Percentiles rank a stretch among this genome's conserved stretches.
phyloP scores from a whole-genome alignment of 2,888 invertebrate species.

The Patella caerulea region DNA sequence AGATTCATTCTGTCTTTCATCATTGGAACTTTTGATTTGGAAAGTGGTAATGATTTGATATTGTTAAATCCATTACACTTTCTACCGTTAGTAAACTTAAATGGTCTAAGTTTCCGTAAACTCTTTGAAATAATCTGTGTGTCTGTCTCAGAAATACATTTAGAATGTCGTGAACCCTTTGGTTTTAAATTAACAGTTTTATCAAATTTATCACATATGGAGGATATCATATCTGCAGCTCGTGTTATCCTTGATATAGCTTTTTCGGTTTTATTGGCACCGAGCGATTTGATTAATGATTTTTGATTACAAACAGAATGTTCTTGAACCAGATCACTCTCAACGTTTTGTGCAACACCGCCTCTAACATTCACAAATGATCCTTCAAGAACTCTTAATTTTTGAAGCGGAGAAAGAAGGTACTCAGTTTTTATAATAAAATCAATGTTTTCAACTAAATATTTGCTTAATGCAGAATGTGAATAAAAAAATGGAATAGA shows the following conservation, averaged over 20 bases:
- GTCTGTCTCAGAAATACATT: background rate
- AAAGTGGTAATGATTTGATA: constrained; percentile 6
- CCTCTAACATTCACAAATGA: constrained; percentile 30
- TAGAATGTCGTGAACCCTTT: constrained; percentile 17
- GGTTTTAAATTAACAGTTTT: constrained; percentile 18
- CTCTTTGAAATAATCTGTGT: background rate
- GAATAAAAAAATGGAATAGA: constrained; percentile 29
- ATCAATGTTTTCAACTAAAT: constrained; percentile 33
- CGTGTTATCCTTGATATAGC: constrained; percentile 24
- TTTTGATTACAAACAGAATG: constrained; percentile 29
- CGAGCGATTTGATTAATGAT: constrained; percentile 24
- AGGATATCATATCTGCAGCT: constrained; percentile 22
- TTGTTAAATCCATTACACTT: constrained; percentile 20
- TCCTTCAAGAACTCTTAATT: constrained; percentile 31
- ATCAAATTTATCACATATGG: constrained; percentile 24
- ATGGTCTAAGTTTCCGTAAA: background rate
- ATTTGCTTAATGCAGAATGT: constrained; percentile 29
- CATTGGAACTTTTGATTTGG: background rate
- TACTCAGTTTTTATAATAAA: constrained; percentile 27
- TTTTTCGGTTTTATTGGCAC: constrained; percentile 30
- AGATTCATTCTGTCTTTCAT: constrained; percentile 20
- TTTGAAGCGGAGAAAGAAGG: constrained; percentile 25
- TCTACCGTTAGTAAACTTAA: constrained; percentile 20
- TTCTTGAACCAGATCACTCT: constrained; percentile 31
- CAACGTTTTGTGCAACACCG: constrained; percentile 6